Conservation (phyloP, 1,140 invertebrate species). For the Apis laboriosa region DNA sequence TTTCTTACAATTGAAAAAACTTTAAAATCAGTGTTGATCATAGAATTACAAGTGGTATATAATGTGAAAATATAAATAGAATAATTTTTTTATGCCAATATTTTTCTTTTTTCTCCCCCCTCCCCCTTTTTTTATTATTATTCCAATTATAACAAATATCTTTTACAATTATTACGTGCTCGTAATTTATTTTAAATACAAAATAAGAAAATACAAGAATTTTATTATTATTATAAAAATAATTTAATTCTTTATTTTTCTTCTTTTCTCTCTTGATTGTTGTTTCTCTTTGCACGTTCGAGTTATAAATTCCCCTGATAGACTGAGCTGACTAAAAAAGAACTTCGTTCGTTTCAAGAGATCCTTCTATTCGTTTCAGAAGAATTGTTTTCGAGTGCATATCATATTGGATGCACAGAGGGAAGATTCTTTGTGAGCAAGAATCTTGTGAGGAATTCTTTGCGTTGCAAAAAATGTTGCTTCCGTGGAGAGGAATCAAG, state of each 20-base stretch:
- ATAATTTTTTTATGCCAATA: too few species aligned
- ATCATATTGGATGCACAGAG: conserved; percentile 32
- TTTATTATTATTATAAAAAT: neutral
- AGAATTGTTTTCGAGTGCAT: conserved; percentile 36
- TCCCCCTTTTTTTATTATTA: too few species aligned
- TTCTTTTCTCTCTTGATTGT: neutral
- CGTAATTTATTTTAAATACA: too few species aligned
- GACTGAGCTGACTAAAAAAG: conserved; percentile 24
- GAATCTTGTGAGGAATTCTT: conserved; percentile 6
- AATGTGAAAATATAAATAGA: too few species aligned
- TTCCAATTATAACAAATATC: too few species aligned
- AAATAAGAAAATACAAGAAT: neutral
- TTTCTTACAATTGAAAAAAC: too few species aligned
- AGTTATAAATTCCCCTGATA: conserved; percentile 26
- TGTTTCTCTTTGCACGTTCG: neutral
- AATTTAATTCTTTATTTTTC: too few species aligned
- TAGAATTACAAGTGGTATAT: too few species aligned
- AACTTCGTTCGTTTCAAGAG: conserved; percentile 13
- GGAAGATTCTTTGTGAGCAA: neutral
- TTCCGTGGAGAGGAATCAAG: neutral
- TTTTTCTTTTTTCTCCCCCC: too few species aligned
- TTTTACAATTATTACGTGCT: too few species aligned
- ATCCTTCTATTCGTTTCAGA: conserved; percentile 22
- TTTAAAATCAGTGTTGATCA: too few species aligned
- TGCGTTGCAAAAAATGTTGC: neutral